Base-by-base conservation (phyloP, 2,113 vertebrate genomes). In the Rhegmatorhina hoffmannsi region DNA sequence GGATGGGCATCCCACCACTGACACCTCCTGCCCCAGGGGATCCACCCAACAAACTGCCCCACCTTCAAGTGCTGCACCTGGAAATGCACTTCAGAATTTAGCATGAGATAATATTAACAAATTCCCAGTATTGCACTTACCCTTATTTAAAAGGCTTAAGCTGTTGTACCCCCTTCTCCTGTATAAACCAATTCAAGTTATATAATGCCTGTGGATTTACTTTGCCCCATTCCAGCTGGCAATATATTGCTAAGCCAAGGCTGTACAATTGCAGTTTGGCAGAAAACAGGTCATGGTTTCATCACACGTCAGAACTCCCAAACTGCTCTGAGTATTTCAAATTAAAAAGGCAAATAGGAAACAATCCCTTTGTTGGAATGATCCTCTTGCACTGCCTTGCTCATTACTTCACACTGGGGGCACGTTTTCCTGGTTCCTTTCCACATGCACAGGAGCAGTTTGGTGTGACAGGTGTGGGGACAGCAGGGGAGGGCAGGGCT, bases 171-270 rank as follows among this genome's bases (percentile, higher is more conserved):
- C 62, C 50, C 47, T 89, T 95, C 92, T 90, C 75, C 50, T 58
- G 76, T n/a, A 89, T 84, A 95, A 96, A 90, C 47, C 66, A 92
- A 82, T 94, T 95, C 92, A 82, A 46, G 73, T 97, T 97, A 97
- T 50, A 72, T 97, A 97, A 97, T 63, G 44, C 8, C 36, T 11
- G 73, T 96, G 89, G 96, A 96, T 97, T 97, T 97, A 92, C 96
- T 94, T 55, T 94, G 92, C 87, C 94, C 75, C 55, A 8, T 76
- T 95, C 96, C 95, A 97, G 95, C 92, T 87, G 86, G 94, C 82
- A 84, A 85, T 86, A 26, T 14, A 68, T 77, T 90, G 82, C 72
- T 94, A 96, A 97, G 86, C 92, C 94, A 91, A 82, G 91, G 93
- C 84, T 88, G 80, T 53, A 70, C 94, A 91, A 93, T 10, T 84